These are phyloP conservation scores for Lordiphosa andalusiaca DNA, from an alignment of 2,888 invertebrate genomes.

Conservation along the genomic window DNA sequence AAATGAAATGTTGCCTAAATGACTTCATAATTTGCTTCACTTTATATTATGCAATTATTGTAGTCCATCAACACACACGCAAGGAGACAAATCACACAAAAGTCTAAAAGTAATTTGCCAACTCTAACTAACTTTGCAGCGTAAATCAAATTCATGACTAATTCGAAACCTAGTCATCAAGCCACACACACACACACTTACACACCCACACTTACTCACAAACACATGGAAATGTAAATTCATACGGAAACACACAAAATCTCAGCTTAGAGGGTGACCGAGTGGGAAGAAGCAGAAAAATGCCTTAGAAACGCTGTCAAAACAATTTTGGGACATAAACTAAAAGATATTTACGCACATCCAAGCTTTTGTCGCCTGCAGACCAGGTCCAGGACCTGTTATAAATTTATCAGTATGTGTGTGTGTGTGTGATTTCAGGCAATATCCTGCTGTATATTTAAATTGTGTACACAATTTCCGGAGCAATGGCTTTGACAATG, in stretches of 20 bases:
- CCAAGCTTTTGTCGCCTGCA: slow-evolving; percentile 58
- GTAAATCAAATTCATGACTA: slow-evolving; percentile 49
- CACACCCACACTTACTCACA: slow-evolving; percentile 6
- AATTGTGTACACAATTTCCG: slow-evolving; percentile 72
- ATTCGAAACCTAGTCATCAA: slow-evolving; percentile 30
- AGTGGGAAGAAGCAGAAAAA: slow-evolving; percentile 11
- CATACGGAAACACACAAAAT: slow-evolving; percentile 7
- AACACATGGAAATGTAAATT: slow-evolving; percentile 15
- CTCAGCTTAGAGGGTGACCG: background rate
- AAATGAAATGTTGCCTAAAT: background rate
- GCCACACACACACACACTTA: slow-evolving; percentile 9
- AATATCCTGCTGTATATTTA: slow-evolving; percentile 74
- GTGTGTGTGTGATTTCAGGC: slow-evolving; percentile 46
- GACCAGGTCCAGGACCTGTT: slow-evolving; percentile 43
- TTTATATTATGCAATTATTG: slow-evolving; percentile 3
- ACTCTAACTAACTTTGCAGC: slow-evolving; percentile 35
- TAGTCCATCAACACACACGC: slow-evolving; percentile 5
- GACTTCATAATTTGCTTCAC: slow-evolving; percentile 1
- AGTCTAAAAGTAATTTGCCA: slow-evolving; percentile 27
- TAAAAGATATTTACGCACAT: slow-evolving; percentile 51
- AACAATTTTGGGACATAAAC: slow-evolving; percentile 40
- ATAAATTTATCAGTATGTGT: slow-evolving; percentile 9
- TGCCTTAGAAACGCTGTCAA: slow-evolving; percentile 25
- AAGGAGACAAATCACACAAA: background rate
- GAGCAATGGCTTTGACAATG: slow-evolving; percentile 68